Base-by-base conservation (phyloP, 64 coral and sea anemone species). In the Anthopleura sola region DNA sequence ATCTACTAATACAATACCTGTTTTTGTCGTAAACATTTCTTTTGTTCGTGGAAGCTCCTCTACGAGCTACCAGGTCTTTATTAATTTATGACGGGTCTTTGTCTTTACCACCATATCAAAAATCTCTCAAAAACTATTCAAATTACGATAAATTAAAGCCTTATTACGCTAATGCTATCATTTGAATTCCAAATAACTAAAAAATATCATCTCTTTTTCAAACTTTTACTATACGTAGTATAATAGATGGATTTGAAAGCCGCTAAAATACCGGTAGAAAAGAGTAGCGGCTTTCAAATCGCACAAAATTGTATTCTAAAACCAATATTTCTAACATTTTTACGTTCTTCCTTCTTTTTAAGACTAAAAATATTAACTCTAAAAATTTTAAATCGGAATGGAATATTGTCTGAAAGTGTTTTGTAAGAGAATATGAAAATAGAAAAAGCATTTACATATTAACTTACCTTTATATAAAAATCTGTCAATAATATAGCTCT, bases 41-140 rank as follows among this genome's bases (percentile, higher is more conserved):
- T 83, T 83, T 83, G 82, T 83, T 83, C 82, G 7, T 8, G 29
- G 47, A 49, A 53, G 50, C 8, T 83, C n/a, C n/a, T 8, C 23
- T 29, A 12, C 37, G 47, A 56, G 44, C 53, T 8, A 13, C 5
- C n/a, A 12, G 49, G 50, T 60, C 1, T 83, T 83, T 83, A 83
- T 83, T 83, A 83, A 83, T 83, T 83, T 31, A 83, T 83, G 34
- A 58, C 36, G 13, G 47, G 32, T 49, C 76, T 79, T 79, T 79
- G 76, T 79, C 76, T 48, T 44, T 23, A 29, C 29, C 26, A 32
- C 66, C n/a, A 32, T 71, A 4, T 11, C 11, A 71, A 71, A 71
- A 71, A 10, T 32, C 15, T 71, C 66, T 26, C 66, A 10, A 71
- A 71, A 71, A 71, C 2, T 36, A 71, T 34, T 71, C n/a, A 31